phyloP scores from a whole-genome alignment of 2,888 invertebrate species.

The Drymonia ruficornis region DNA sequence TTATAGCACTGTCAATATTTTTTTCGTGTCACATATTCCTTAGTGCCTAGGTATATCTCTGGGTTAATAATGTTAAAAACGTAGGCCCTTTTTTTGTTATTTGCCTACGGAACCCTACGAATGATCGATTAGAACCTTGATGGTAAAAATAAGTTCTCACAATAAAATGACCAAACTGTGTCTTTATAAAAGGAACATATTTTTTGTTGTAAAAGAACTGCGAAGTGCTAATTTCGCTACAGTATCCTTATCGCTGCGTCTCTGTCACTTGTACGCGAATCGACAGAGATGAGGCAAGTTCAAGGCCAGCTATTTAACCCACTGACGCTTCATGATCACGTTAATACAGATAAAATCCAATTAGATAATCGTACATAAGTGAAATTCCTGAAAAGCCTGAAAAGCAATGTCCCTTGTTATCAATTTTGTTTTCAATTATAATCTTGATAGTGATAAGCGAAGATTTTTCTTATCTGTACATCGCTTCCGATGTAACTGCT shows the following conservation, averaged over 20 bases:
- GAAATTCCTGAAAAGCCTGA: background rate
- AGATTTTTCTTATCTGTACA: background rate
- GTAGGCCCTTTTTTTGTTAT: too few species aligned
- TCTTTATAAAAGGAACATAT: too few species aligned
- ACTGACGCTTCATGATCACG: background rate
- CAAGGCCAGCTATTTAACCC: background rate
- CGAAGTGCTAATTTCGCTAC: background rate
- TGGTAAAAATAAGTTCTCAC: too few species aligned
- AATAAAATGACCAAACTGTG: too few species aligned
- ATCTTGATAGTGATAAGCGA: background rate
- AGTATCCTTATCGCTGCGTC: background rate
- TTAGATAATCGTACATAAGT: background rate
- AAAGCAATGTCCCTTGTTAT: background rate
- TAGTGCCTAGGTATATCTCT: too few species aligned
- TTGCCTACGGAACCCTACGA: too few species aligned
- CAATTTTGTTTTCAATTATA: background rate
- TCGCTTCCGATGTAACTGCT: background rate
- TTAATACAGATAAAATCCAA: conserved; percentile 1
- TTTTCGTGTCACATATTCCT: too few species aligned
- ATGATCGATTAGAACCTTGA: too few species aligned
- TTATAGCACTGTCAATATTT: too few species aligned
- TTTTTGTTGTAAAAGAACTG: background rate
- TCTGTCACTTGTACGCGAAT: background rate
- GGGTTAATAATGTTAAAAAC: too few species aligned
- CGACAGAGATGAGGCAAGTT: background rate